A percentile compares a stretch with the other conserved stretches of the same genome.
Conservation (phyloP, 2,113 vertebrate species). For the human (Homo sapiens) region DNA sequence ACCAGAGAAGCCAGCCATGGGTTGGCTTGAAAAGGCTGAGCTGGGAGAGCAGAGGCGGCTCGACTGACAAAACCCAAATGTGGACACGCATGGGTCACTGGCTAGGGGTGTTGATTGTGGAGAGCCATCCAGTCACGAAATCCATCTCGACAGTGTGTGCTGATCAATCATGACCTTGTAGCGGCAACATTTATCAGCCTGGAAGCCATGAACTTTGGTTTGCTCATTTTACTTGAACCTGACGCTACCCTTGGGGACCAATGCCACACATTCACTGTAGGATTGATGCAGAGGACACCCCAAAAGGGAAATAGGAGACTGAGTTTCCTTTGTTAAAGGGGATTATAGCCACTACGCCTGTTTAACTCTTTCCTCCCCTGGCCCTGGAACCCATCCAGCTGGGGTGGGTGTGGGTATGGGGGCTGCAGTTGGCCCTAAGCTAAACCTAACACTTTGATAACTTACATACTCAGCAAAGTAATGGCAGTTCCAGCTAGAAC, state of each 20-base stretch:
- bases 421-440: neutral
- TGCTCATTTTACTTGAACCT: constrained; percentile 80
- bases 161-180: constrained; percentile 89
- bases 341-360: neutral
- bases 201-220: constrained; percentile 82
- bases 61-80: constrained; percentile 73
- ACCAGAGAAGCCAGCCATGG: constrained; percentile 65
- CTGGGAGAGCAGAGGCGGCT: constrained; percentile 67
- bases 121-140: constrained; percentile 92
- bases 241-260: constrained; percentile 37
- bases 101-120: constrained; percentile 87
- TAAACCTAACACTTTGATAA: neutral
- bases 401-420: neutral
- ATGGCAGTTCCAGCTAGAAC: constrained; percentile 39
- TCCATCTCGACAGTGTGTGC: constrained; percentile 90
- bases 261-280: neutral
- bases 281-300: neutral
- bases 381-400: constrained; percentile 32
- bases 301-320: neutral
- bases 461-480: constrained; percentile 2
- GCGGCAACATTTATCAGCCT: constrained; percentile 81
- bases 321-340: neutral
- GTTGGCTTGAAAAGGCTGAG: constrained; percentile 84
- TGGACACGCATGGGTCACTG: constrained; percentile 88
- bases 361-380: constrained; percentile 4